Percentiles rank a stretch among this genome's conserved stretches.
Evolutionary conservation across 2,113 vertebrate genomes (phyloP).

Genomic region (Indicator maculatus): DNA sequence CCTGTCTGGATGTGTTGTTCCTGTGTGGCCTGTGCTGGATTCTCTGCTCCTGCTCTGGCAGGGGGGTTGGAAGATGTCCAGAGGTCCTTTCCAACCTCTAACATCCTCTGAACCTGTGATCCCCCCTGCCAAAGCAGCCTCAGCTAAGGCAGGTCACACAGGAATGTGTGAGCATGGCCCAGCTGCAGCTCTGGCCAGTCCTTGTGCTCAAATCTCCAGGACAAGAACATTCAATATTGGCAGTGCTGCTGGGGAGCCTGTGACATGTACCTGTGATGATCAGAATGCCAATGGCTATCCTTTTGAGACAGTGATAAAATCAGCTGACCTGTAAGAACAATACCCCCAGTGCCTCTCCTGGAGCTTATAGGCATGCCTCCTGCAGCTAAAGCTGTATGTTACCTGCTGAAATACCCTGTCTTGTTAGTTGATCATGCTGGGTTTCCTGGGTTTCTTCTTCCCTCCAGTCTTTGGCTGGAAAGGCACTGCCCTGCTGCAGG

Average conservation of each 20-base stretch:
- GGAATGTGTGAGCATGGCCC: no score
- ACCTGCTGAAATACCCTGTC: not conserved
- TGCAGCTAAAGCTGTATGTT: not conserved
- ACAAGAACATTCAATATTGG: not conserved
- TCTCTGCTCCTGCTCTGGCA: no score
- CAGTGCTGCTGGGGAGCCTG: not conserved
- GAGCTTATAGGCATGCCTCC: not conserved
- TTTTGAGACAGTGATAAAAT: not conserved
- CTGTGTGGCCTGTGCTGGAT: no score
- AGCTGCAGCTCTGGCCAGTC: not conserved
- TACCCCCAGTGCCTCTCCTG: not conserved
- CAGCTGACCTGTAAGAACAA: not conserved
- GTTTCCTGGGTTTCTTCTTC: not conserved
- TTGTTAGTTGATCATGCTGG: not conserved
- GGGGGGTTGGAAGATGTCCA: no score
- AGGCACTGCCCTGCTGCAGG: not conserved
- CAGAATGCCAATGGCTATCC: fast-evolving
- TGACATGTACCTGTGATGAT: not conserved
- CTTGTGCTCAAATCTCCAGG: fast-evolving
- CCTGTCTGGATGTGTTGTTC: no score
- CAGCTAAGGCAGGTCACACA: no score
- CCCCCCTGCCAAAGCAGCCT: no score
- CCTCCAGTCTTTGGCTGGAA: not conserved
- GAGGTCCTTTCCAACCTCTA: no score
- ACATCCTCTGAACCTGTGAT: no score